These are phyloP conservation scores for Heliconius melpomene DNA, from an alignment of 1,140 invertebrate species.

Conservation along the genomic window DNA sequence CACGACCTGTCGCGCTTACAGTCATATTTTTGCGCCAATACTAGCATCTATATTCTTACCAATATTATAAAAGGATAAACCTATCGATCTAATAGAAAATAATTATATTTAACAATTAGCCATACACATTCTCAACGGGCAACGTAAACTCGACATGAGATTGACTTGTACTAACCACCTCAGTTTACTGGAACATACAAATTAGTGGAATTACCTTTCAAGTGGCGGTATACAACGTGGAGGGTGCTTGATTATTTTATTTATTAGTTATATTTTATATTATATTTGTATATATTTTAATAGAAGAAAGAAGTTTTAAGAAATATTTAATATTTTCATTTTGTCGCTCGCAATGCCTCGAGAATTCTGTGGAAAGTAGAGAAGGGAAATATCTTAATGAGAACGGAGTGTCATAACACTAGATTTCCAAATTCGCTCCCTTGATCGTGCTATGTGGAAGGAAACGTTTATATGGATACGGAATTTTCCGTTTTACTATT, in stretches of 20 bases:
- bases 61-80: not conserved
- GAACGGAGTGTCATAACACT: too few relatives aligned
- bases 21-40: too few relatives aligned
- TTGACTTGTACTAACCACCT: constrained; percentile 48
- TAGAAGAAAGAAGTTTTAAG: not conserved
- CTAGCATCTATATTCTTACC: not conserved
- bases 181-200: constrained; percentile 25
- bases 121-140: constrained; percentile 33
- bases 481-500: too few relatives aligned
- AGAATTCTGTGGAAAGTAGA: too few relatives aligned
- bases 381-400: too few relatives aligned
- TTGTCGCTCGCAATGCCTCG: too few relatives aligned
- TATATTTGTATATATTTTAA: not conserved
- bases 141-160: constrained; percentile 53
- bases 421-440: too few relatives aligned
- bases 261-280: not conserved
- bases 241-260: not conserved
- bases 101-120: constrained; percentile 16
- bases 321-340: not conserved
- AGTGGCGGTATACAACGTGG: not conserved
- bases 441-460: too few relatives aligned
- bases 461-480: too few relatives aligned
- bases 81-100: not conserved
- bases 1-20: too few relatives aligned
- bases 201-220: constrained; percentile 26